Evolutionary conservation across 1,140 invertebrate species (phyloP).

Genomic region (Drosophila funebris): DNA sequence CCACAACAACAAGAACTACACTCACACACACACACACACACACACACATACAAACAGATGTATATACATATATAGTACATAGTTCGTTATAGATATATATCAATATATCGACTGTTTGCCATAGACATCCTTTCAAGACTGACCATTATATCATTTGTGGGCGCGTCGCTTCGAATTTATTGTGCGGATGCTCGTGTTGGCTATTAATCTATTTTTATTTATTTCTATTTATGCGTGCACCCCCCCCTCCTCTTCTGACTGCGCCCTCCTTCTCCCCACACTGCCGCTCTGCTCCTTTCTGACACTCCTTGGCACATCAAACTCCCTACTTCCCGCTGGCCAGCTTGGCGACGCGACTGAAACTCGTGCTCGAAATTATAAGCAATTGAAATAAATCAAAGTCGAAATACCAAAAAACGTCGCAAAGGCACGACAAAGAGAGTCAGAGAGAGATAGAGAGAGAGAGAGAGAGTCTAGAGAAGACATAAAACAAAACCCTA

Average conservation of each 20-base stretch:
- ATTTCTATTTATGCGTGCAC: constrained; percentile 64
- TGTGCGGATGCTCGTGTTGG: constrained; percentile 42
- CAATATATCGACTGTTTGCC: not conserved
- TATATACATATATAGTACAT: not conserved
- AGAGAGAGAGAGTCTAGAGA: not conserved
- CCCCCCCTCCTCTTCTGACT: not conserved
- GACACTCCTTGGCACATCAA: not conserved
- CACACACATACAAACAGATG: too few species aligned
- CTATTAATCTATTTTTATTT: constrained; percentile 78
- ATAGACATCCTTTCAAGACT: constrained; percentile 7
- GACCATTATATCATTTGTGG: constrained; percentile 38
- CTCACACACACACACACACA: not conserved
- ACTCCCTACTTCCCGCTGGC: not conserved
- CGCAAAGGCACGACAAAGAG: constrained; percentile 10
- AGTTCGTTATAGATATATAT: not conserved
- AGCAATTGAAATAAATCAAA: constrained; percentile 81
- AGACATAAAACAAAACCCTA: constrained; percentile 22
- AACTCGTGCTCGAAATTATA: constrained; percentile 72
- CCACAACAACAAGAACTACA: not conserved
- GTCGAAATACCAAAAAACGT: constrained; percentile 69
- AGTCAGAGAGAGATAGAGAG: not conserved
- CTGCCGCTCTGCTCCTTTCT: not conserved
- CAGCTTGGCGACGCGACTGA: constrained; percentile 8
- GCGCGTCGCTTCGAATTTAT: constrained; percentile 54
- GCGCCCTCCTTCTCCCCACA: too few species aligned